These are phyloP conservation scores for Nasua narica DNA, from an alignment of 2,797 vertebrate species.

Conservation along the genomic window DNA sequence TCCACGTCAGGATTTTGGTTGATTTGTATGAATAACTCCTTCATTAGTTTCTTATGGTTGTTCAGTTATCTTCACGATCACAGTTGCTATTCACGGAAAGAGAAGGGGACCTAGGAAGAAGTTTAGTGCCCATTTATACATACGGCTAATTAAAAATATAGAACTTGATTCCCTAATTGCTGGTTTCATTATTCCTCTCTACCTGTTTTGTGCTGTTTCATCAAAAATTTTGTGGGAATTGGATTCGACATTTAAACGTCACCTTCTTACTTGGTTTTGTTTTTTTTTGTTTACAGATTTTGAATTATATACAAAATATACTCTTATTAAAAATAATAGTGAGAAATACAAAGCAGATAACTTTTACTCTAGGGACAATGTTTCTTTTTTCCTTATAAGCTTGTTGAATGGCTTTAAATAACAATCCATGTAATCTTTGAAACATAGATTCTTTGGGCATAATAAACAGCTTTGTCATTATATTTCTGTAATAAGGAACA, in stretches of 20 bases:
- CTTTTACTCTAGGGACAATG: not conserved
- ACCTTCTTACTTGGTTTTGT: not conserved
- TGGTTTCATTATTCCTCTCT: not conserved
- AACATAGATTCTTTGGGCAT: not conserved
- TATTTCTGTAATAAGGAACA: not conserved
- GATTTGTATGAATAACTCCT: not conserved
- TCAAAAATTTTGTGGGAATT: not conserved
- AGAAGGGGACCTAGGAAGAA: not conserved
- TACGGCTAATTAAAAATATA: not conserved
- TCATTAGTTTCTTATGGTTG: not conserved
- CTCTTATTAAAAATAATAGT: not conserved
- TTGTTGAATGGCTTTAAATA: not conserved
- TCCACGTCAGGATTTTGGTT: not conserved
- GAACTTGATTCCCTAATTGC: not conserved
- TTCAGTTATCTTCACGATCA: not conserved
- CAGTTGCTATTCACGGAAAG: not conserved
- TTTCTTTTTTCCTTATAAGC: not conserved
- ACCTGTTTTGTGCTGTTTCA: not conserved
- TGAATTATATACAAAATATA: not conserved
- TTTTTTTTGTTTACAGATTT: not conserved
- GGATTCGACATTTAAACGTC: not conserved
- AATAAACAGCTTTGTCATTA: not conserved
- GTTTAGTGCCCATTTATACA: not conserved
- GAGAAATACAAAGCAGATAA: not conserved
- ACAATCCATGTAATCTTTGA: not conserved